Conservation (phyloP, 2,888 invertebrate genomes). For the Hartigia nigra region DNA sequence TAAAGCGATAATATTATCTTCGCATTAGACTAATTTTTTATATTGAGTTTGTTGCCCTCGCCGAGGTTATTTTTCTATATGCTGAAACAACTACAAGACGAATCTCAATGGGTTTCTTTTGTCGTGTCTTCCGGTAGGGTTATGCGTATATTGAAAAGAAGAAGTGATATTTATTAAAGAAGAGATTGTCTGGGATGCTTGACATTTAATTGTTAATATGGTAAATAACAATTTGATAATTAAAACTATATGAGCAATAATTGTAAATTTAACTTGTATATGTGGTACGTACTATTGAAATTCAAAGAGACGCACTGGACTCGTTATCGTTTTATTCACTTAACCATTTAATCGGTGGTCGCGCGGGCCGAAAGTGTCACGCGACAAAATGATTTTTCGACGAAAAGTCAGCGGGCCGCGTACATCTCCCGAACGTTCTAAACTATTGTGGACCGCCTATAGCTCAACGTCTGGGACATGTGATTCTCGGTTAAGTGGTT, state of each 20-base stretch:
- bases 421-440: too few relatives aligned
- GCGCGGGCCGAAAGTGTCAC: too few relatives aligned
- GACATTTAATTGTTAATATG: not conserved
- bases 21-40: not conserved
- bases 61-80: not conserved
- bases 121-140: not conserved
- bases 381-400: too few relatives aligned
- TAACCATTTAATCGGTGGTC: too few relatives aligned
- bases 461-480: too few relatives aligned
- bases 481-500: too few relatives aligned
- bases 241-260: not conserved
- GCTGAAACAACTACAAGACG: not conserved
- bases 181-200: not conserved
- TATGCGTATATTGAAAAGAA: not conserved
- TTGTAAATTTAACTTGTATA: not conserved
- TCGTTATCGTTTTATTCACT: slow-evolving; percentile 41
- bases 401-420: too few relatives aligned
- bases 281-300: not conserved
- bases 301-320: not conserved
- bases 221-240: not conserved
- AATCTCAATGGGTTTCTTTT: not conserved
- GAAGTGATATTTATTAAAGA: too few relatives aligned
- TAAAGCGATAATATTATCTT: not conserved
- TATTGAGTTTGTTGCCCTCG: not conserved
- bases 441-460: too few relatives aligned